These are phyloP conservation scores for Aphis gossypii DNA, from an alignment of 1,140 invertebrate species.

Conservation along the genomic window DNA sequence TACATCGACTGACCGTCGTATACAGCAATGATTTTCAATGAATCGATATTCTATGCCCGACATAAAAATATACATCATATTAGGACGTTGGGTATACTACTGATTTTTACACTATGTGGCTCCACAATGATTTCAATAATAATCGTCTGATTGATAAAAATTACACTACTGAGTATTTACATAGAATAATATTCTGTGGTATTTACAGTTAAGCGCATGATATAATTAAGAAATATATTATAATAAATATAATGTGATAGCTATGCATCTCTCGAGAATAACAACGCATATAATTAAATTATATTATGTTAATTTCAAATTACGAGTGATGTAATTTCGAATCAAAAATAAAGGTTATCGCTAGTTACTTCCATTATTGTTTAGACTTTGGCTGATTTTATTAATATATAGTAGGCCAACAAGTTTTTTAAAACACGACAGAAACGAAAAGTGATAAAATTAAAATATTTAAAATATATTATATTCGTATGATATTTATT, in stretches of 20 bases:
- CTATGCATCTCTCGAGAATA: neutral
- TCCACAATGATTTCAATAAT: neutral
- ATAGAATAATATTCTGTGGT: no score
- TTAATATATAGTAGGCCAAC: neutral
- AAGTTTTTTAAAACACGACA: neutral
- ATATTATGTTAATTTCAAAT: neutral
- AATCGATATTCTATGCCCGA: neutral
- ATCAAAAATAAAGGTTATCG: slow-evolving; percentile 17
- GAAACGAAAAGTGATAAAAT: neutral
- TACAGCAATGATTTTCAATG: neutral
- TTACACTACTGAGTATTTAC: neutral
- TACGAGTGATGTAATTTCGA: neutral
- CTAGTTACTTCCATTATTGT: neutral
- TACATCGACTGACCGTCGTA: no score
- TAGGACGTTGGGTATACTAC: no score
- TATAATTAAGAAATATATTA: neutral
- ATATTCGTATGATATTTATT: neutral
- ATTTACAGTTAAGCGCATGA: neutral
- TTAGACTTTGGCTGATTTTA: neutral
- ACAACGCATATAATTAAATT: neutral
- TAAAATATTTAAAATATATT: neutral
- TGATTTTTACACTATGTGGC: neutral
- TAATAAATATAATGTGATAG: neutral
- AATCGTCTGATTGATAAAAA: neutral
- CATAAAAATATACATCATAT: no score